A percentile compares a stretch with the other conserved stretches of the same genome.
These are phyloP conservation scores for Sarcophaga subvicina DNA, from an alignment of 2,888 invertebrate species.

Conservation along the genomic window DNA sequence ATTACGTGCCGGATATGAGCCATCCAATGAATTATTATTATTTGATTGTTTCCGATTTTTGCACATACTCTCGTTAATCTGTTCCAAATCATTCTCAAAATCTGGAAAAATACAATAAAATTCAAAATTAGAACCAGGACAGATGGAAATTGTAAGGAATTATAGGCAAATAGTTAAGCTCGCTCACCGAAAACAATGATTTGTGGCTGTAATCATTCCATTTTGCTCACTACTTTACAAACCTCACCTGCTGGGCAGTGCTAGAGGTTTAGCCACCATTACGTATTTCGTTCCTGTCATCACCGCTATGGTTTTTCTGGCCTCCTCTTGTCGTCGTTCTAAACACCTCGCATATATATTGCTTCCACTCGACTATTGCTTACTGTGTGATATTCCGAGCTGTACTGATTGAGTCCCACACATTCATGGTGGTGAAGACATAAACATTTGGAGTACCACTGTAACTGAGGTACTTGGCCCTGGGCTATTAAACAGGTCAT, in stretches of 20 bases:
- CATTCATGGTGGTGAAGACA: slow-evolving; percentile 94
- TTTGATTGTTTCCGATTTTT: slow-evolving; percentile 65
- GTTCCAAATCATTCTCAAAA: slow-evolving; percentile 69
- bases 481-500: slow-evolving; percentile 88
- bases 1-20: slow-evolving; percentile 52
- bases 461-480: slow-evolving; percentile 90
- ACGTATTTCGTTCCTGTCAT: slow-evolving; percentile 88
- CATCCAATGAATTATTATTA: too few species aligned
- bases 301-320: slow-evolving; percentile 84
- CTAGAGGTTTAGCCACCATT: slow-evolving; percentile 83
- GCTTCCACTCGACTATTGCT: slow-evolving; percentile 70
- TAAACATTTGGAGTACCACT: slow-evolving; percentile 91
- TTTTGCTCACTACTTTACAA: slow-evolving; percentile 69
- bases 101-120: slow-evolving; percentile 59
- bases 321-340: slow-evolving; percentile 36
- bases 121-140: neutral
- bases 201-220: too few species aligned
- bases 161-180: slow-evolving; percentile 32
- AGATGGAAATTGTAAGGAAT: neutral
- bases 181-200: slow-evolving; percentile 60
- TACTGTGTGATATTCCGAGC: slow-evolving; percentile 73
- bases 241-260: slow-evolving; percentile 70
- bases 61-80: slow-evolving; percentile 72
- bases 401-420: slow-evolving; percentile 83
- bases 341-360: slow-evolving; percentile 75